Base-by-base conservation (phyloP, 1,140 invertebrate species). In the Cyphomyrmex costatus region DNA sequence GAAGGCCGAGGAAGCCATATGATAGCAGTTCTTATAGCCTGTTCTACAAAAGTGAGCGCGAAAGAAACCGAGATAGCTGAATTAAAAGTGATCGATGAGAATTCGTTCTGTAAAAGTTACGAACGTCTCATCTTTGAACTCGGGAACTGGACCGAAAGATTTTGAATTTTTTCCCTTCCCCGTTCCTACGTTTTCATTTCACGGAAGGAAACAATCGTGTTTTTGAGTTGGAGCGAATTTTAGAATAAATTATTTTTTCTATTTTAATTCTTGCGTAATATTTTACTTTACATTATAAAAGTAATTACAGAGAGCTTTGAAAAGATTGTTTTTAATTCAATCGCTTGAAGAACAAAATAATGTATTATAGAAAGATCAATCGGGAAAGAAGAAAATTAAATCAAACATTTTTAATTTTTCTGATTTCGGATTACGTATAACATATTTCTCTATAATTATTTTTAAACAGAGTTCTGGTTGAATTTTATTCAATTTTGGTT, bases 1-100 rank as follows among this genome's bases (percentile, higher is more conserved):
- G 51, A 56, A 42, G 83, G 27, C 51, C 36, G 73, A 61, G 65
- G 74, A 88, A 86, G 71, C 60, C 86, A 60, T 53, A 33, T n/a
- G 89, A 73, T 51, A 61, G 61, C 42, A 8, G 42, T 79, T 51
- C 63, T 61, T 42, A 42, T 42, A 19, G 16, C 14, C 14, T 27
- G n/a, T 42, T 36, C 21, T 1, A 14, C 14, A 6, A 33, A 46
- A 33, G 27, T 24, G 19, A 3, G 8, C 24, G 33, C 36, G 6
- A 49, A 30, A 30, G 19, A 60, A 61, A 33, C 49, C 49, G 53
- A 46, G 56, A 49, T 46, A 19, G 8, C 14, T 33, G 36, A 83
- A 30, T 83, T 60, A 21, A 61, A 60, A 74, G 68, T 33, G 56
- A 60, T 70, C 78, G 49, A 80, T 24, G 51, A 3, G 2, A 53